Evolutionary conservation across 1,140 invertebrate genomes (phyloP).

Genomic region (Microplitis demolitor): DNA sequence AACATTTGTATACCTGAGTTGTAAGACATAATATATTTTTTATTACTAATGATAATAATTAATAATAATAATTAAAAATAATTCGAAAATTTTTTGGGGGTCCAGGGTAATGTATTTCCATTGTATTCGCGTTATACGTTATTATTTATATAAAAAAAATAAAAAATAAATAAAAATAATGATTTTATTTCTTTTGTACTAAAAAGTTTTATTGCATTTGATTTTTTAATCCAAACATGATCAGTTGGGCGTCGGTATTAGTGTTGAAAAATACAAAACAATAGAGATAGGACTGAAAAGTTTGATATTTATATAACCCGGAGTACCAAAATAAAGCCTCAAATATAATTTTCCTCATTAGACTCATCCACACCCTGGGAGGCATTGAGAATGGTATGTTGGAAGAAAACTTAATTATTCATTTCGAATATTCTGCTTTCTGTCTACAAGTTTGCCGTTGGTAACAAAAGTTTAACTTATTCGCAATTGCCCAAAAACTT

Average conservation of each 20-base stretch:
- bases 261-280: no score
- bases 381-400: slow-evolving; percentile 58
- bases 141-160: slow-evolving; percentile 42
- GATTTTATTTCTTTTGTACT: slow-evolving; percentile 32
- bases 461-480: neutral
- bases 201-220: no score
- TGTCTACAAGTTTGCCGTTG: slow-evolving; percentile 2
- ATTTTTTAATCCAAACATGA: no score
- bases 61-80: slow-evolving; percentile 10
- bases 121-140: slow-evolving; percentile 32
- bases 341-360: slow-evolving; percentile 38
- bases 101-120: slow-evolving; percentile 36
- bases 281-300: neutral
- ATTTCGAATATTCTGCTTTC: slow-evolving; percentile 24
- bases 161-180: neutral
- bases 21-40: slow-evolving; percentile 37
- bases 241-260: no score
- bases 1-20: slow-evolving; percentile 37
- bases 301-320: slow-evolving; percentile 4
- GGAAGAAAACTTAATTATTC: slow-evolving; percentile 46
- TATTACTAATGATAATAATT: slow-evolving; percentile 13
- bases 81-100: slow-evolving; percentile 29
- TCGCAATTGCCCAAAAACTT: slow-evolving; percentile 5
- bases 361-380: slow-evolving; percentile 53
- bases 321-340: slow-evolving; percentile 1